A percentile compares a stretch with the other conserved stretches of the same genome.
These are phyloP conservation scores for Drosophila hydei DNA, from an alignment of 1,140 invertebrate species.

Conservation along the genomic window DNA sequence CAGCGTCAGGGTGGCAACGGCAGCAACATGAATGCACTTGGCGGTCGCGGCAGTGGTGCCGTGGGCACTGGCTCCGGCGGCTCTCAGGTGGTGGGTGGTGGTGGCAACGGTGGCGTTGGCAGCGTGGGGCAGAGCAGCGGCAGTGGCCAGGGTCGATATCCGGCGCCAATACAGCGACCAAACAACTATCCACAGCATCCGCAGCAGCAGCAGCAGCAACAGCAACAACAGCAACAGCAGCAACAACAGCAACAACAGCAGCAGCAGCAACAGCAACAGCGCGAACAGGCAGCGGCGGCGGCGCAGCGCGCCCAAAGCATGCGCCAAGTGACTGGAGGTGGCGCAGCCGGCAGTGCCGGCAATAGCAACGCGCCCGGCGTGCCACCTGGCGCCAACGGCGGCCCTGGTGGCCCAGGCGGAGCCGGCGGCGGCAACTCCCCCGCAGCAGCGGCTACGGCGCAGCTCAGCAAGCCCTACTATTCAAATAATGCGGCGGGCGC, in stretches of 20 bases:
- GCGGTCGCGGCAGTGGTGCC: slow-evolving; percentile 54
- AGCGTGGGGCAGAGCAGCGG: slow-evolving; percentile 69
- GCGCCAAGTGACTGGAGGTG: slow-evolving; percentile 75
- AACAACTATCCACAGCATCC: slow-evolving; percentile 85
- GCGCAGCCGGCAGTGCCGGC: slow-evolving; percentile 61
- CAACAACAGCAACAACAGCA: slow-evolving; percentile 73
- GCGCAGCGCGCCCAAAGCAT: slow-evolving; percentile 78
- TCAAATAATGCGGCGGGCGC: slow-evolving; percentile 73
- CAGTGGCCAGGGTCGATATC: slow-evolving; percentile 76
- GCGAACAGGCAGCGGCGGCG: slow-evolving; percentile 52
- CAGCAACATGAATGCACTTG: slow-evolving; percentile 74
- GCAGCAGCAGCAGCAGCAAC: slow-evolving; percentile 76
- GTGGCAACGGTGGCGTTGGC: slow-evolving; percentile 44
- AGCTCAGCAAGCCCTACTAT: slow-evolving; percentile 82
- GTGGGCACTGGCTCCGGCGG: slow-evolving; percentile 52
- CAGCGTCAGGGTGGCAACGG: slow-evolving; percentile 59
- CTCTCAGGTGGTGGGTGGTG: slow-evolving; percentile 41
- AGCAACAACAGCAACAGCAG: slow-evolving; percentile 79
- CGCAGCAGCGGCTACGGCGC: slow-evolving; percentile 44
- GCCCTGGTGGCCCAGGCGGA: slow-evolving; percentile 55
- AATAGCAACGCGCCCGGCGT: slow-evolving; percentile 58
- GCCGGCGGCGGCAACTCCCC: slow-evolving; percentile 57
- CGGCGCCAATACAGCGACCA: slow-evolving; percentile 83
- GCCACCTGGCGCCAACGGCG: slow-evolving; percentile 58
- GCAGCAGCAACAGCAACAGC: slow-evolving; percentile 64